These are phyloP conservation scores for Nasonia vitripennis DNA, from an alignment of 1,140 invertebrate species.

Conservation along the genomic window DNA sequence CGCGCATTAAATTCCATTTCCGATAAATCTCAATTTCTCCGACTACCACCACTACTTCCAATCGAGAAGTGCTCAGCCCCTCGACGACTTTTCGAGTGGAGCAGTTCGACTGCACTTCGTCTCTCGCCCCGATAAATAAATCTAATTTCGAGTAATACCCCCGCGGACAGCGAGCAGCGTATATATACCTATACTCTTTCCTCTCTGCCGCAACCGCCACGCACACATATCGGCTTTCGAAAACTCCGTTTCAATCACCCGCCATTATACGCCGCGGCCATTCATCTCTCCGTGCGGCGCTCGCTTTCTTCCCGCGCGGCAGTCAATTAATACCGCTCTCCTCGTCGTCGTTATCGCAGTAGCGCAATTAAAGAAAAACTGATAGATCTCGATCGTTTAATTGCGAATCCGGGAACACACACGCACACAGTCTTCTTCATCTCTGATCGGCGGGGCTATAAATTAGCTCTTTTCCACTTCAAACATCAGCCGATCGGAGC, in stretches of 20 bases:
- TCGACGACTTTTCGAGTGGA: not conserved
- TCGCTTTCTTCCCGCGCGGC: not conserved
- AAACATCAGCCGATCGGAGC: not conserved
- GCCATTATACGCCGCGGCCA: not conserved
- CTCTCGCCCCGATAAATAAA: not conserved
- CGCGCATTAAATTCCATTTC: constrained; percentile 27
- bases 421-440: not conserved
- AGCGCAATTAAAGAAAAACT: not conserved
- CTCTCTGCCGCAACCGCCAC: too few relatives aligned
- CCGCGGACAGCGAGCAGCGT: not conserved
- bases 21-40: constrained; percentile 32
- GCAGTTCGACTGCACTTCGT: not conserved
- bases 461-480: constrained; percentile 32
- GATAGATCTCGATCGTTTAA: not conserved
- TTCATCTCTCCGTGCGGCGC: not conserved
- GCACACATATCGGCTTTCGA: not conserved
- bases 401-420: not conserved
- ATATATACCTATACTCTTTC: too few relatives aligned
- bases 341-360: too few relatives aligned
- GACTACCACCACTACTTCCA: not conserved
- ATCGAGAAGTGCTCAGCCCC: not conserved
- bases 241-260: not conserved
- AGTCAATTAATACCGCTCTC: not conserved
- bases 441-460: not conserved
- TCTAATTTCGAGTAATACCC: constrained; percentile 17